Conservation (phyloP, 2,113 vertebrate species). For the Eublepharis macularius region DNA sequence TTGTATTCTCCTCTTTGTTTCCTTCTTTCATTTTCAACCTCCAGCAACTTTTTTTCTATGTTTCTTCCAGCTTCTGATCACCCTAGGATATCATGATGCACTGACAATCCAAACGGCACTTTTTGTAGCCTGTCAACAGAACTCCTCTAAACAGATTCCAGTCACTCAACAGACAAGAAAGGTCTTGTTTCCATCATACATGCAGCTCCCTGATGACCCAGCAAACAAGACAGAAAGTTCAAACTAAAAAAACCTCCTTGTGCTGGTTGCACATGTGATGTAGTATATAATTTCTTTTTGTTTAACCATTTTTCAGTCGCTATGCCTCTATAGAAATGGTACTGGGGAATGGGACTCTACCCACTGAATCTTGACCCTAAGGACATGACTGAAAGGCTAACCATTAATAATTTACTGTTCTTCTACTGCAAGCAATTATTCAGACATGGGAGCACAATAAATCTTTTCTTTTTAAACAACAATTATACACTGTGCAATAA, state of each 20-base stretch:
- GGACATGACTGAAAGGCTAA: not conserved
- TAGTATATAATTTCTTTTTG: not conserved
- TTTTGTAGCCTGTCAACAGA: not conserved
- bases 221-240: slow-evolving; percentile 15
- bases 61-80: not conserved
- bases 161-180: rapidly evolving
- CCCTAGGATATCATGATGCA: not conserved
- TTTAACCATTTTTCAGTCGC: not conserved
- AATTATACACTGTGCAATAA: not conserved
- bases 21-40: not conserved
- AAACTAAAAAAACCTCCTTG: not conserved
- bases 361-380: not conserved
- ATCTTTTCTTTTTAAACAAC: not conserved
- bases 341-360: not conserved
- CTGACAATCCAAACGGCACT: slow-evolving; percentile 17
- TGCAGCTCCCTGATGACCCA: rapidly evolving
- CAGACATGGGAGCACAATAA: not conserved
- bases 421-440: not conserved
- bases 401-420: not conserved
- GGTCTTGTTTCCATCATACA: rapidly evolving
- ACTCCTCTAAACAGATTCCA: not conserved
- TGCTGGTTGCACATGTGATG: not conserved
- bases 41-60: not conserved
- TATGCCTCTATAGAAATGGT: rapidly evolving
- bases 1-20: not conserved